Evolutionary conservation across 2,113 vertebrate species (phyloP).

Genomic region (Microcebus lehilahytsara): DNA sequence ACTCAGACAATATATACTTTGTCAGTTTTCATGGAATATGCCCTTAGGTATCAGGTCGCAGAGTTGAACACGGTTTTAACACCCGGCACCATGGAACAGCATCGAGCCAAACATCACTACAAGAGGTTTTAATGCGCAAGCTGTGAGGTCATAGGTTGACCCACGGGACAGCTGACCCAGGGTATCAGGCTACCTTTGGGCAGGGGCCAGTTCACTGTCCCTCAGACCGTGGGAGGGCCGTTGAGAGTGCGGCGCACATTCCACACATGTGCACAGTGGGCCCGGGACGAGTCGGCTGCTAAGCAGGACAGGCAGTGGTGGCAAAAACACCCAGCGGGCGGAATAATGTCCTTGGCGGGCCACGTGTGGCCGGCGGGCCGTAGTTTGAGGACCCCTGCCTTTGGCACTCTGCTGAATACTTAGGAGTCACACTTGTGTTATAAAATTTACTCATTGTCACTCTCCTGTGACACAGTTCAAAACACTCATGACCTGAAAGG

Average conservation of each 20-base stretch:
- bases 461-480: neutral
- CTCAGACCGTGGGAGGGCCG: no score
- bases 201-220: no score
- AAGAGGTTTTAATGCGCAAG: neutral
- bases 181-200: neutral
- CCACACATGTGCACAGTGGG: no score
- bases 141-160: neutral
- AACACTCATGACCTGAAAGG: neutral
- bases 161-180: neutral
- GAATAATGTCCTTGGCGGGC: no score
- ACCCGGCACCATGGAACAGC: fast-evolving
- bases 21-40: neutral
- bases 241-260: no score
- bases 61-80: neutral
- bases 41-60: no score
- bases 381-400: no score
- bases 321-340: no score
- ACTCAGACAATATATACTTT: no score
- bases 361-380: fast-evolving
- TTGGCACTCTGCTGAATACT: neutral
- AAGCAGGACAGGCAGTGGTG: no score
- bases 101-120: neutral
- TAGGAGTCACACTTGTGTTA: neutral
- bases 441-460: neutral
- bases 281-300: no score